Evolutionary conservation across 2,113 vertebrate species (phyloP).

Genomic region (Myrmecobius fasciatus): DNA sequence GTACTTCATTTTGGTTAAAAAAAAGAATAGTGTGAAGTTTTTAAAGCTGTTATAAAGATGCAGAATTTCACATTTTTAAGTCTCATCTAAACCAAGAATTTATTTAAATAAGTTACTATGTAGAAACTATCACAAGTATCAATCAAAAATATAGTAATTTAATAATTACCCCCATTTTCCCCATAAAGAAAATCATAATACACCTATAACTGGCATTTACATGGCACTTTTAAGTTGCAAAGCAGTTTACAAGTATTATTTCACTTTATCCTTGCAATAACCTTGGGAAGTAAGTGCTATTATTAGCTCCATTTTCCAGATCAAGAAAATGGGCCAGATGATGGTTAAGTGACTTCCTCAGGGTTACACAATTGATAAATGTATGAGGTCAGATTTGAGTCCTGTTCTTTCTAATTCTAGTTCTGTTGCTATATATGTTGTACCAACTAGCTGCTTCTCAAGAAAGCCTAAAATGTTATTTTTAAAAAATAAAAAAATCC

Average conservation of each 20-base stretch:
- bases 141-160: not conserved
- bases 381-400: not conserved
- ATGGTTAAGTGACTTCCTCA: not conserved
- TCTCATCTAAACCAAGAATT: not conserved
- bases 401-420: not conserved
- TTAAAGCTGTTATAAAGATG: conserved; percentile 10
- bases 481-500: not conserved
- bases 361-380: not conserved
- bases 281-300: not conserved
- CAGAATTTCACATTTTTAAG: conserved; percentile 40
- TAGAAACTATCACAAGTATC: not conserved
- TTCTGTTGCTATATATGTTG: not conserved
- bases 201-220: not conserved
- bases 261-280: not conserved
- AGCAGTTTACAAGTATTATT: not conserved
- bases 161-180: not conserved
- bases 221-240: not conserved
- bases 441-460: not conserved
- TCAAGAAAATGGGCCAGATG: not conserved
- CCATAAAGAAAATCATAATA: not conserved
- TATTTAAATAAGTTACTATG: conserved; percentile 41
- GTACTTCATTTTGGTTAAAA: conserved; percentile 34
- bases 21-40: not conserved
- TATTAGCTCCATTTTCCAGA: not conserved
- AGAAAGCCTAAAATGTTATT: not conserved